A percentile compares a stretch with the other conserved stretches of the same genome.
Conservation (phyloP, 2,797 vertebrate species). For the Alectoris magna region DNA sequence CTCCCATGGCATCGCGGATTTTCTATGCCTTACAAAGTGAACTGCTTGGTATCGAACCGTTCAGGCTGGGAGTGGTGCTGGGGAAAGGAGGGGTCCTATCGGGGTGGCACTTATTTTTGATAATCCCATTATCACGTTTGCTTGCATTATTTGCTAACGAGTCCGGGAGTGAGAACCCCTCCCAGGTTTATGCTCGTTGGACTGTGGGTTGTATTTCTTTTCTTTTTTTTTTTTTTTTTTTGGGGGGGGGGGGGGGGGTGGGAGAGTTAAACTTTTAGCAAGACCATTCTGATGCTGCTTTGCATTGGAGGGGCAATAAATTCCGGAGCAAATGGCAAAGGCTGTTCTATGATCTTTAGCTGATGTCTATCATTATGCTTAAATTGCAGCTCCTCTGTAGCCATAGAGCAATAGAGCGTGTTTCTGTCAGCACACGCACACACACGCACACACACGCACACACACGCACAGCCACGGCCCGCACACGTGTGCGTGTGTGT, state of each 20-base stretch:
- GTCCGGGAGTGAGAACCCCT: neutral
- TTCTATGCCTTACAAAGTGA: constrained; percentile 32
- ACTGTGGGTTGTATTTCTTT: neutral
- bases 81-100: neutral
- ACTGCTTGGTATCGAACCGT: constrained; percentile 29
- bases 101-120: neutral
- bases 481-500: neutral
- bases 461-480: neutral
- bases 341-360: constrained; percentile 28
- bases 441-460: neutral
- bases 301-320: constrained; percentile 42
- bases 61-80: constrained; percentile 2
- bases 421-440: constrained; percentile 4
- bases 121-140: neutral
- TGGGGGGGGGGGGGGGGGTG: too few relatives aligned
- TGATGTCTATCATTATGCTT: constrained; percentile 13
- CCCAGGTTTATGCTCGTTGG: neutral
- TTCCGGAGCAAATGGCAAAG: constrained; percentile 47
- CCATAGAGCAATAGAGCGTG: neutral
- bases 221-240: neutral
- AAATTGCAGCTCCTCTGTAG: neutral
- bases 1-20: constrained; percentile 42
- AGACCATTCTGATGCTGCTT: constrained; percentile 9
- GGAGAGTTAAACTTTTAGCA: constrained; percentile 10
- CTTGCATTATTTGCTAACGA: neutral